Base-by-base conservation (phyloP, 2,888 invertebrate genomes). In the Deilephila porcellus region DNA sequence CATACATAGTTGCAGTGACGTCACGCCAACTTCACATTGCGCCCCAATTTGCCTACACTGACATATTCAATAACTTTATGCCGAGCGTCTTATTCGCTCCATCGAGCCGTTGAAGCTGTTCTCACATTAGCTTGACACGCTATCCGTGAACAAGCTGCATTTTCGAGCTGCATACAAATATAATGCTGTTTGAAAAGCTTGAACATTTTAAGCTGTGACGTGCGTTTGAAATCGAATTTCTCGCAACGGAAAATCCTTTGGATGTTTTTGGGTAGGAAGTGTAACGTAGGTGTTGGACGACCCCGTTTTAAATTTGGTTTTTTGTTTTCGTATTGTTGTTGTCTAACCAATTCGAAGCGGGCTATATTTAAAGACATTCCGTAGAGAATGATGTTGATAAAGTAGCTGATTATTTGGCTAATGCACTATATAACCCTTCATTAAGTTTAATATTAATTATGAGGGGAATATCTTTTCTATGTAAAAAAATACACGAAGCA, bases 131-230 rank as follows among this genome's bases (percentile, higher is more conserved):
- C 52, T 67, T 52, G 67, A 45, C 25, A 52, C 52, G 67, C 45
- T 67, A 67, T 67, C 37, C 37, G 14, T 45, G 45, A 45, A 45
- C 19, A 37, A 3, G 45, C 64, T 60, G 60, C 25, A 52, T 52
- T 67, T 52, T 64, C 67, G 3, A 25, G 67, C 67, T 52, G 60
- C 60, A 60, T 60, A 67, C 45, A 67, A 67, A 67, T 67, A 67
- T 52, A 52, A 64, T 64, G 37, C 64, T 64, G 37, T 20, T 64
- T 45, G 64, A 67, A 29, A 60, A 67, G 45, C 52, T 67, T 52
- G 67, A 67, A 52, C 67, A 67, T 67, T 67, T 67, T 67, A 52
- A 67, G 52, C 67, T 25, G 67, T 67, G 67, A 67, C 52, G 52
- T 45, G 67, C 67, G 67, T 67, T 52, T 67, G 67, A 45, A 64